Evolutionary conservation across 1,140 invertebrate species (phyloP).

Genomic region (Andricus grossulariae): DNA sequence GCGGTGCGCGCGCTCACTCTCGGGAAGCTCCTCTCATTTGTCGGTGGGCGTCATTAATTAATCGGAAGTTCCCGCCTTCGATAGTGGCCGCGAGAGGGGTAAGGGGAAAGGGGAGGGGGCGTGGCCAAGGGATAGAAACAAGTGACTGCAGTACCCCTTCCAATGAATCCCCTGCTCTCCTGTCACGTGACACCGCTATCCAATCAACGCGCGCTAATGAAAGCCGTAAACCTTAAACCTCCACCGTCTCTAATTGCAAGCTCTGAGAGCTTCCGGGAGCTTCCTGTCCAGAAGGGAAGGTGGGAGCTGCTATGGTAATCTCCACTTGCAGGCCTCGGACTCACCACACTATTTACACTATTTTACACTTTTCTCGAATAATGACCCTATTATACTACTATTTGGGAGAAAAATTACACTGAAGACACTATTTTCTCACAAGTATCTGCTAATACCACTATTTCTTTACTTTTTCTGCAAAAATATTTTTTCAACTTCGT

Average conservation of each 20-base stretch:
- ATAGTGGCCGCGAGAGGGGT: constrained; percentile 67
- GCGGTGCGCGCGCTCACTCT: constrained; percentile 54
- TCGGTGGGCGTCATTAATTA: constrained; percentile 74
- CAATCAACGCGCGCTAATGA: constrained; percentile 69
- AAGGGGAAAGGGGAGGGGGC: constrained; percentile 53
- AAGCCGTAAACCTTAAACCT: constrained; percentile 51
- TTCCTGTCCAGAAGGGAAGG: background rate
- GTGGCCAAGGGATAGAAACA: constrained; percentile 73
- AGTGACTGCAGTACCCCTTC: constrained; percentile 61
- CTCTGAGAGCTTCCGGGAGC: constrained; percentile 30
- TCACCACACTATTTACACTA: no score
- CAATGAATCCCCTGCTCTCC: constrained; percentile 41
- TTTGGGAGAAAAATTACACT: no score
- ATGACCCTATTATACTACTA: no score
- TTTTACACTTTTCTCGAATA: no score
- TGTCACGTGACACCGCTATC: constrained; percentile 60
- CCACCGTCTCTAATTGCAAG: constrained; percentile 47
- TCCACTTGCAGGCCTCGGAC: constrained; percentile 8
- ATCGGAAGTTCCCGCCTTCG: constrained; percentile 72
- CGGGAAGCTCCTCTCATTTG: constrained; percentile 64
- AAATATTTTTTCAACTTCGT: no score
- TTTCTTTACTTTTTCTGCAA: no score
- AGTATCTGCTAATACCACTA: no score
- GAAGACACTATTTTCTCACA: no score
- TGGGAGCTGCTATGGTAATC: constrained; percentile 1